Evolutionary conservation across 2,113 vertebrate genomes (phyloP).

Genomic region (Chunga burmeisteri): DNA sequence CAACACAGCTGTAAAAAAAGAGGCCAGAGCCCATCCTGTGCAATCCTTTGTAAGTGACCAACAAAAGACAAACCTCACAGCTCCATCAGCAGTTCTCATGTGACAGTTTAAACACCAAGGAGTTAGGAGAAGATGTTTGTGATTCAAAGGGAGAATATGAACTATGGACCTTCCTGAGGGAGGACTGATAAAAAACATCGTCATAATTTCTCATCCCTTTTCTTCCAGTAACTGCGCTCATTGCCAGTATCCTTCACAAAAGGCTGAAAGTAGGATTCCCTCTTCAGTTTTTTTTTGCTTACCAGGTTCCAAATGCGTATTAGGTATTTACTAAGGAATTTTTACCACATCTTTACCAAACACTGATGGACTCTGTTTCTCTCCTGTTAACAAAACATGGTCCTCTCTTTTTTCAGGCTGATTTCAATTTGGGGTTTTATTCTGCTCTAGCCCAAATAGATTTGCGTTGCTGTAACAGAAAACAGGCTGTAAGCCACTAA

Average conservation of each 20-base stretch:
- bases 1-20: background rate
- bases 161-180: background rate
- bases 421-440: background rate
- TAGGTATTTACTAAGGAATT: background rate
- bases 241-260: background rate
- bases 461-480: background rate
- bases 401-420: background rate
- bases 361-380: accelerated
- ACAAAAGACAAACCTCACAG: background rate
- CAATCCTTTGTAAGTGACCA: background rate
- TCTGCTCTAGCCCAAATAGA: background rate
- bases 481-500: background rate
- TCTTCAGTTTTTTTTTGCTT: background rate
- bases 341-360: background rate
- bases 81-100: background rate
- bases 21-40: background rate
- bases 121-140: background rate
- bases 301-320: background rate
- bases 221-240: background rate
- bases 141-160: background rate
- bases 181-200: background rate
- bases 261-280: background rate
- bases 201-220: background rate
- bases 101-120: background rate
- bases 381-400: background rate